phyloP scores from a whole-genome alignment of 2,113 vertebrate species.

The Mesitornis unicolor region DNA sequence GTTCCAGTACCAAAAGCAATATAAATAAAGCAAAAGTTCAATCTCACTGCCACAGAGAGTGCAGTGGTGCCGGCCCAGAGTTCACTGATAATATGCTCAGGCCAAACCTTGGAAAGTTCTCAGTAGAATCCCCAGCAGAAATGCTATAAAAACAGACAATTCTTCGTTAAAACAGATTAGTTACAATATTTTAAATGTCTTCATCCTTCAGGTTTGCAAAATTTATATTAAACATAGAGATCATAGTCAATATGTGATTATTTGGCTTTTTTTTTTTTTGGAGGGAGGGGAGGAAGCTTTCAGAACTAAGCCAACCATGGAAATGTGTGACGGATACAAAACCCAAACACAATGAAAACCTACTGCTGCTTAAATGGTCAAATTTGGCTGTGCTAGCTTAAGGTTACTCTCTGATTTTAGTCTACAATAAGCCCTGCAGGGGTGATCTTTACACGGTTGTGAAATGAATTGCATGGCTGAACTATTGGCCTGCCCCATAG shows the following conservation, averaged over 20 bases:
- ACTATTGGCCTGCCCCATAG: not conserved
- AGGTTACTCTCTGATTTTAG: constrained; percentile 2
- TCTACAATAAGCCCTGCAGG: not conserved
- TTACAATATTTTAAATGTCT: not conserved
- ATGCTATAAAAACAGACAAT: not conserved
- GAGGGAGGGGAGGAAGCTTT: not conserved
- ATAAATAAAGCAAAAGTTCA: not conserved
- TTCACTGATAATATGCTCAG: not conserved
- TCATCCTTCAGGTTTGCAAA: not conserved
- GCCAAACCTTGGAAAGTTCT: not conserved
- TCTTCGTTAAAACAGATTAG: not conserved
- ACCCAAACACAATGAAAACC: not conserved
- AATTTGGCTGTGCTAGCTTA: not conserved
- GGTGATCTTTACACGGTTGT: not conserved
- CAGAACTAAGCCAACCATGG: not conserved
- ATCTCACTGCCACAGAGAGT: not conserved
- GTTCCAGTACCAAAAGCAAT: not conserved
- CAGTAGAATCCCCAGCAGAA: not conserved
- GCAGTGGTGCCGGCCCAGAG: not conserved
- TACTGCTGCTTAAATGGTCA: not conserved
- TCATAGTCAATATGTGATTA: not conserved
- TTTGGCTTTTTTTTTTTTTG: not conserved
- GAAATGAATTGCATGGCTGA: not conserved
- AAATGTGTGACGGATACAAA: not conserved
- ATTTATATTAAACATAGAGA: not conserved